Conservation (phyloP, 2,113 vertebrate genomes). For the Macquaria australasica region DNA sequence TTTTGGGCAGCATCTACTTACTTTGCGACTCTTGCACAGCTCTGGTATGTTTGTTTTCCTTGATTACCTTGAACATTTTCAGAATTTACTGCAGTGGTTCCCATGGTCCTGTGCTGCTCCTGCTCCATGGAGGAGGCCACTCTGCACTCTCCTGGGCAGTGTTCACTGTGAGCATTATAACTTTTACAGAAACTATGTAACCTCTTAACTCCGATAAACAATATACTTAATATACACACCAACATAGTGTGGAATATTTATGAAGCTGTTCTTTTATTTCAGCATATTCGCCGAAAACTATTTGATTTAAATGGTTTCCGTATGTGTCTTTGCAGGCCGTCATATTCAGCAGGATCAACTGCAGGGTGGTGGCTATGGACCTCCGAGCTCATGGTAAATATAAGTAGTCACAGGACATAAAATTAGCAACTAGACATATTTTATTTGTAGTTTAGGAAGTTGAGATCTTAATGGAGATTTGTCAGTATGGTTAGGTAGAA, state of each 20-base stretch:
- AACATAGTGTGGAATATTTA: neutral
- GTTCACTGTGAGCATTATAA: conserved; percentile 90
- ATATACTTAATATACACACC: neutral
- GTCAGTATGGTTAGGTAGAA: neutral
- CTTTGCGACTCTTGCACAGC: neutral
- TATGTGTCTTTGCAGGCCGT: conserved; percentile 86
- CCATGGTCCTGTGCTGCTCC: conserved; percentile 92
- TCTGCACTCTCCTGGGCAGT: conserved; percentile 99
- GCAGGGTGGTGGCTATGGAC: conserved; percentile 95
- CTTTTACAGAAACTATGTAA: neutral
- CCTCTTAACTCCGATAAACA: neutral
- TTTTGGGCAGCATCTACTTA: neutral
- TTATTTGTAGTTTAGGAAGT: neutral
- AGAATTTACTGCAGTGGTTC: conserved; percentile 96
- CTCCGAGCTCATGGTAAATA: conserved; percentile 93
- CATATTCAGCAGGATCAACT: conserved; percentile 93
- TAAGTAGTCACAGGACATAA: neutral
- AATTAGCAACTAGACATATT: neutral
- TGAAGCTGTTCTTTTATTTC: neutral
- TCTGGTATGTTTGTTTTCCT: conserved; percentile 71
- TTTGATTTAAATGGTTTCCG: neutral
- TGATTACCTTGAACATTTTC: conserved; percentile 94
- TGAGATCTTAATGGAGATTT: neutral
- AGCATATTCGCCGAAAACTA: neutral
- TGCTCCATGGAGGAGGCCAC: conserved; percentile 96